phyloP scores from a whole-genome alignment of 2,888 invertebrate species.

The Rutpela maculata region DNA sequence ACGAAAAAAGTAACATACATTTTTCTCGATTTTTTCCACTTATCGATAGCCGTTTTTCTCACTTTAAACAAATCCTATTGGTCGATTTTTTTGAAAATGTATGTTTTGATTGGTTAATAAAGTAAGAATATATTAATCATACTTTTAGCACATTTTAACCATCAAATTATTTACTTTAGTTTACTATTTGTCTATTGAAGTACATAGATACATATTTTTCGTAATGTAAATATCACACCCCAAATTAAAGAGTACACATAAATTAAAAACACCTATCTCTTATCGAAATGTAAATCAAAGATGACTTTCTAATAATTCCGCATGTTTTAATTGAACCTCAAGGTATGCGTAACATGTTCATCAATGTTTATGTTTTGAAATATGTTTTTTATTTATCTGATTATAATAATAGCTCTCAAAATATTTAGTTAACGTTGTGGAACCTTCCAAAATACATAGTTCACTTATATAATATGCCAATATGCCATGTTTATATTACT shows the following conservation, averaged over 20 bases:
- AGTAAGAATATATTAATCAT: too few relatives aligned
- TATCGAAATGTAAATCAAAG: background rate
- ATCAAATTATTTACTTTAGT: too few relatives aligned
- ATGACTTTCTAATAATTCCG: background rate
- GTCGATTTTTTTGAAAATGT: too few relatives aligned
- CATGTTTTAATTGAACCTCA: background rate
- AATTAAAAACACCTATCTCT: background rate
- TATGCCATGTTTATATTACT: background rate
- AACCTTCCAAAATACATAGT: background rate
- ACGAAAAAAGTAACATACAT: too few relatives aligned
- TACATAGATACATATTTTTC: too few relatives aligned
- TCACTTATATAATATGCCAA: background rate
- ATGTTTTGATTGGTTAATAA: too few relatives aligned
- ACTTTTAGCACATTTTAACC: too few relatives aligned
- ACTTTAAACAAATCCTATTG: too few relatives aligned
- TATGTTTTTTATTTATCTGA: background rate
- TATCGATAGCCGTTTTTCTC: too few relatives aligned
- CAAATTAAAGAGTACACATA: background rate
- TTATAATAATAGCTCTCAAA: background rate
- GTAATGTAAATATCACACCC: background rate
- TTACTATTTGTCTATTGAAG: too few relatives aligned
- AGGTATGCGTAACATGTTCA: background rate
- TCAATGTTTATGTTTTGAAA: constrained; percentile 3
- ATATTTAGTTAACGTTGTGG: background rate
- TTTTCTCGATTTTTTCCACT: too few relatives aligned